Conservation (phyloP, 2,797 vertebrate species). For the Thamnophis elegans region DNA sequence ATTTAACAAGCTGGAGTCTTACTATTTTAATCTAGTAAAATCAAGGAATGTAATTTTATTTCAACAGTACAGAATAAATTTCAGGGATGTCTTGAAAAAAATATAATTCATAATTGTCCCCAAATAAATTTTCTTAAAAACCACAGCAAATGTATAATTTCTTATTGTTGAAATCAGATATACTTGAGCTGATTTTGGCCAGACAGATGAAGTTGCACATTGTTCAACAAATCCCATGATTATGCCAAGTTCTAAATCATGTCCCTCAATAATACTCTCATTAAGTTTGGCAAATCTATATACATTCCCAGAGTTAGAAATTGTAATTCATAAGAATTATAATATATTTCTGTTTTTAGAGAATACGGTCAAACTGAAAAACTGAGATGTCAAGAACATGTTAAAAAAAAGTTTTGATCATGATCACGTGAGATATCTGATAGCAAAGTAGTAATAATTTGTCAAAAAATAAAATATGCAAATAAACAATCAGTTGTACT, state of each 20-base stretch:
- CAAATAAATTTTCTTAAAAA: background rate
- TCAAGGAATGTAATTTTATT: background rate
- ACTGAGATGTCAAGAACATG: background rate
- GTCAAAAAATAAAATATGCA: background rate
- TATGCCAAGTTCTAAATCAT: background rate
- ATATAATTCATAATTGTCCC: background rate
- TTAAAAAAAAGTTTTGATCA: background rate
- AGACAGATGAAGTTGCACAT: background rate
- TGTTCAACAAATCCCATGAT: background rate
- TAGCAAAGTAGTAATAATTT: background rate
- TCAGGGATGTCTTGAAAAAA: background rate
- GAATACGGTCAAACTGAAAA: background rate
- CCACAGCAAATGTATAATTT: background rate
- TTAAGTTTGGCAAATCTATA: background rate
- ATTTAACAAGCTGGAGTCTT: background rate
- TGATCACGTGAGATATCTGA: background rate
- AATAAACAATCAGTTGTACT: slow-evolving; percentile 9
- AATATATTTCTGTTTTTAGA: background rate
- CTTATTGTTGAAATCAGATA: background rate
- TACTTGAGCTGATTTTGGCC: background rate
- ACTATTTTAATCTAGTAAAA: background rate
- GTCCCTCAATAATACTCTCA: background rate
- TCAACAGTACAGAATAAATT: background rate
- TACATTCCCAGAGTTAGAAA: background rate
- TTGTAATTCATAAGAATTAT: background rate